A percentile compares a stretch with the other conserved stretches of the same genome.
These are phyloP conservation scores for Charadrius vociferus DNA, from an alignment of 2,113 vertebrate genomes.

Conservation along the genomic window DNA sequence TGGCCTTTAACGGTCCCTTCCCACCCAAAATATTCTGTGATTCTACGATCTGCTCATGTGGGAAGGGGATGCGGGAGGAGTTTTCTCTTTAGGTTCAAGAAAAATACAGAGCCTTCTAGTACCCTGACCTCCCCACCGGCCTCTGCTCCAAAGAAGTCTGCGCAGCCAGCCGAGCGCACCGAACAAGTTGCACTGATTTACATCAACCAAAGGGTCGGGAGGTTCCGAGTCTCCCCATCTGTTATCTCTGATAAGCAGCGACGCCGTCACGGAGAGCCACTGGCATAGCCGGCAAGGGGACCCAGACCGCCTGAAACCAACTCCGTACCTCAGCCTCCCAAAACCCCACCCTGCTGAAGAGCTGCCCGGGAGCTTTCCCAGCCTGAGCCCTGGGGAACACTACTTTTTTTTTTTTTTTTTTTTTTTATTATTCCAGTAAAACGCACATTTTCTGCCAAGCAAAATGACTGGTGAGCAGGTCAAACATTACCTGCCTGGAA, in stretches of 20 bases:
- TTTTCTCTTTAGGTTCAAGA: background rate
- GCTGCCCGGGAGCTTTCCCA: background rate
- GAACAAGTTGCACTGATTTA: background rate
- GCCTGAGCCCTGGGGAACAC: background rate
- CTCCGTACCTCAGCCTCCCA: background rate
- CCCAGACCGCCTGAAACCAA: background rate
- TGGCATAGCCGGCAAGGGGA: background rate
- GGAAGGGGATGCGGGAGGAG: too few relatives aligned
- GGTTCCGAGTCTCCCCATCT: background rate
- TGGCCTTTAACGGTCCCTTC: background rate
- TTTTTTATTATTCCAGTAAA: background rate
- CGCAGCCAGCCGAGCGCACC: fast-evolving
- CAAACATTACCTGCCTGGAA: background rate
- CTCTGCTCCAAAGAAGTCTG: background rate
- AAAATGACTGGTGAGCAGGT: background rate
- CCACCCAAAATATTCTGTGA: background rate
- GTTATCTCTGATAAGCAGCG: background rate
- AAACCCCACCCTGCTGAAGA: background rate
- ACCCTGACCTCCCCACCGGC: background rate
- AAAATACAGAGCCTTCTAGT: background rate
- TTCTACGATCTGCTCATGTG: background rate
- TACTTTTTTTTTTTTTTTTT: too few relatives aligned
- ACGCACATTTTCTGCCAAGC: background rate
- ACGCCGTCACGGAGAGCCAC: background rate
- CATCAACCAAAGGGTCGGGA: background rate